Conservation (phyloP, 2,113 vertebrate genomes). For the Balaeniceps rex region DNA sequence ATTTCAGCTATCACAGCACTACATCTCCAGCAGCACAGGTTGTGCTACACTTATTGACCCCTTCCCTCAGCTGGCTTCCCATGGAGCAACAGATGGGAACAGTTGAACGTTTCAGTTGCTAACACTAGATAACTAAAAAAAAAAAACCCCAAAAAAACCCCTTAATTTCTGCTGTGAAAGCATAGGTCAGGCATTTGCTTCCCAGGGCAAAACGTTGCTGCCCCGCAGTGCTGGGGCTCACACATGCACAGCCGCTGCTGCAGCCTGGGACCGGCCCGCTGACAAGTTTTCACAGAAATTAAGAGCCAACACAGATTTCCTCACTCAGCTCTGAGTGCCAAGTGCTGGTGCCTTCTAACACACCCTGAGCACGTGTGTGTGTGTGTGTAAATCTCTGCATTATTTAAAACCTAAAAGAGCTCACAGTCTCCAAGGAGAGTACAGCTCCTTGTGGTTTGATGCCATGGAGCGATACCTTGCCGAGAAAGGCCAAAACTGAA, state of each 20-base stretch:
- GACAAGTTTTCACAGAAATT: not conserved
- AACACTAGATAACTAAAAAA: not conserved
- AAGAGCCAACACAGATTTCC: not conserved
- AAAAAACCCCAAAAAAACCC: not conserved
- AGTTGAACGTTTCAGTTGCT: not conserved
- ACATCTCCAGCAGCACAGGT: not conserved
- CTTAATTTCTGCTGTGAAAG: not conserved
- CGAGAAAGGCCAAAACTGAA: not conserved
- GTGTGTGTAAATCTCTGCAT: not conserved
- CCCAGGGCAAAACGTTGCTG: not conserved
- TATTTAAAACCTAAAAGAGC: not conserved
- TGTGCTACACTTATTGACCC: not conserved
- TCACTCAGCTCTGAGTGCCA: not conserved
- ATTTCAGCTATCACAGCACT: not conserved
- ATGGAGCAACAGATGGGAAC: not conserved
- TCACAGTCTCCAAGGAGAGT: not conserved
- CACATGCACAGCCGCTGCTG: fast-evolving
- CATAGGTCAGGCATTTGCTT: not conserved
- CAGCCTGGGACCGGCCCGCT: not conserved
- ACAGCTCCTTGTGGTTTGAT: not conserved
- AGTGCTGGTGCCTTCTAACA: not conserved
- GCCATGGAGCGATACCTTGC: not conserved
- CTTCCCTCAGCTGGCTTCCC: not conserved
- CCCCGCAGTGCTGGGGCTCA: fast-evolving
- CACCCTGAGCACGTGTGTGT: not conserved